Conservation (phyloP, 2,888 invertebrate genomes). For the Synergus laeviventris region DNA sequence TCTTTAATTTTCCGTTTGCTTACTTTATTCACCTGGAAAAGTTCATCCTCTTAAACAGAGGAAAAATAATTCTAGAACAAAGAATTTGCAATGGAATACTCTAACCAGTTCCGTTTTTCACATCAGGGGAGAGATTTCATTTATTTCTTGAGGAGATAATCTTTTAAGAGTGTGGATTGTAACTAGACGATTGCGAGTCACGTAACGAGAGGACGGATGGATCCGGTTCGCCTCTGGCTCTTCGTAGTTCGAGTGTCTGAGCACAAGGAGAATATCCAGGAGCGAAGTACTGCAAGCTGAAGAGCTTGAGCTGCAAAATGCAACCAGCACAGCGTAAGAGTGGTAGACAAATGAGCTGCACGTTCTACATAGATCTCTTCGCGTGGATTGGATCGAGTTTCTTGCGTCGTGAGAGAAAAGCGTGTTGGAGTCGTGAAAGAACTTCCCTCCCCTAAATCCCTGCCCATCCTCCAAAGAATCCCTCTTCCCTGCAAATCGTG, state of each 20-base stretch:
- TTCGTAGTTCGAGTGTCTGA: conserved; percentile 63
- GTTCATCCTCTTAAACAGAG: not conserved
- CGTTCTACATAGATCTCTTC: conserved; percentile 74
- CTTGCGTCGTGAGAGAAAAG: conserved; percentile 72
- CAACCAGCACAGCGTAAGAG: conserved; percentile 63
- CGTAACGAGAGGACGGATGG: conserved; percentile 58
- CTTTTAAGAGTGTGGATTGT: conserved; percentile 4
- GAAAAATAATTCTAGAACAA: not conserved
- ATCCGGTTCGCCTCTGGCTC: conserved; percentile 72
- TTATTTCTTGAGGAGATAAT: conserved; percentile 3
- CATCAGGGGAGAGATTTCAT: not conserved
- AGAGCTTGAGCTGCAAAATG: conserved; percentile 58
- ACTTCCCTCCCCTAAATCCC: conserved; percentile 10
- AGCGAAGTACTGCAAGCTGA: conserved; percentile 42
- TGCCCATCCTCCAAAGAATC: not conserved
- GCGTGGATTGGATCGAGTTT: conserved; percentile 74
- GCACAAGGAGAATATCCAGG: conserved; percentile 53
- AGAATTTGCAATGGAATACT: not conserved
- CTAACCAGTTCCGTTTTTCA: conserved; percentile 7
- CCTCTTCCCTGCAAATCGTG: not conserved
- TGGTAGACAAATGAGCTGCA: conserved; percentile 74
- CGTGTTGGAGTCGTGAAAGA: conserved; percentile 50
- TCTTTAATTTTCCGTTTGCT: not conserved
- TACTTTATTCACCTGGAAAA: not conserved
- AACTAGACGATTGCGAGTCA: conserved; percentile 23